Conservation (phyloP, 53 echinoderm and acorn worm species). For the Paracentrotus lividus region DNA sequence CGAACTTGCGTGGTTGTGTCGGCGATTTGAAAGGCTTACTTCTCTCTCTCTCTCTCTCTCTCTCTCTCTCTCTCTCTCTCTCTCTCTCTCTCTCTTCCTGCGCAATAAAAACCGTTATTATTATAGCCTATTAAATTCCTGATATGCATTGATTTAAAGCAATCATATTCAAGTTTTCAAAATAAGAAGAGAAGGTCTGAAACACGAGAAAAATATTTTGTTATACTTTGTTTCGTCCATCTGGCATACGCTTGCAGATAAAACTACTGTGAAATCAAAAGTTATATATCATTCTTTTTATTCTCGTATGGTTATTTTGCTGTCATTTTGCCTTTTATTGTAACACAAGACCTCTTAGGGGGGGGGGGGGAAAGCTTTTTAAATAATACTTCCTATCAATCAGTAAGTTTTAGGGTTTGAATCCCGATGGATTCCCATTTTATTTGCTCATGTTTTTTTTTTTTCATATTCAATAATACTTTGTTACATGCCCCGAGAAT, state of each 20-base stretch:
- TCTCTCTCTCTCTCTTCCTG: conserved; percentile 47
- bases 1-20: conserved; percentile 69
- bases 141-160: conserved; percentile 46
- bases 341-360: no score
- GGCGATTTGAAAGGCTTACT: conserved; percentile 75
- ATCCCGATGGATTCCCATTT: background rate
- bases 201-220: background rate
- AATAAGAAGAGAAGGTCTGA: background rate
- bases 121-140: conserved; percentile 85
- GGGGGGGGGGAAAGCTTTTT: no score
- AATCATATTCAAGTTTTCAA: background rate
- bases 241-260: background rate
- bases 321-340: no score
- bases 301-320: no score
- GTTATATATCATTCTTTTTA: no score
- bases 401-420: background rate
- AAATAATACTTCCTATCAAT: no score
- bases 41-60: conserved; percentile 37
- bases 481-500: background rate
- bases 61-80: conserved; percentile 37
- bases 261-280: background rate
- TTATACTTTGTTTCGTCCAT: background rate
- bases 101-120: conserved; percentile 70
- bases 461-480: background rate
- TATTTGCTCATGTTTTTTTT: background rate